phyloP scores from a whole-genome alignment of 2,888 invertebrate species.

The Ctenicera cuprea region DNA sequence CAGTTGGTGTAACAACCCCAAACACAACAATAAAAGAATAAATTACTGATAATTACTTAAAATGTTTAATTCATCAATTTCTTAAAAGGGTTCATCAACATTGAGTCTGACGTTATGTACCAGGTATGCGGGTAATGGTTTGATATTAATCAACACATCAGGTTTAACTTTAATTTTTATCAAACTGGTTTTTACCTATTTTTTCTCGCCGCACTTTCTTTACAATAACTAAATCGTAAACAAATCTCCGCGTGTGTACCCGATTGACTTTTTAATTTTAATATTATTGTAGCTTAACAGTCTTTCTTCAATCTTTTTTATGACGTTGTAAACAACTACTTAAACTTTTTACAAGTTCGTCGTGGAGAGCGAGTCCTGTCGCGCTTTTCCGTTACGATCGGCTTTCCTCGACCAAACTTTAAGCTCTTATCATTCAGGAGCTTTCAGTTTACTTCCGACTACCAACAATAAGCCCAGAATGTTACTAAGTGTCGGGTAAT shows the following conservation, averaged over 20 bases:
- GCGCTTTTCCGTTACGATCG: constrained; percentile 43
- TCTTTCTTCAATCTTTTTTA: constrained; percentile 28
- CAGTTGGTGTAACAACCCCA: background rate
- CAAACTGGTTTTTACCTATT: background rate
- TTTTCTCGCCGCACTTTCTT: background rate
- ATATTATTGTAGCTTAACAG: background rate
- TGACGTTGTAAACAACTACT: constrained; percentile 36
- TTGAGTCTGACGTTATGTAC: background rate
- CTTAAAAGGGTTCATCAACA: background rate
- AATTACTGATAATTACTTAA: too few relatives aligned
- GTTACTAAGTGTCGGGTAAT: constrained; percentile 16
- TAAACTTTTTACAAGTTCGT: constrained; percentile 26
- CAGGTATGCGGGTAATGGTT: background rate
- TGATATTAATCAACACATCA: background rate
- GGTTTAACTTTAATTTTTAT: background rate
- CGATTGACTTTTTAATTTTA: background rate
- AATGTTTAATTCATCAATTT: too few relatives aligned
- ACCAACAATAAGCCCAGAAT: constrained; percentile 43
- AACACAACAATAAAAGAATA: background rate
- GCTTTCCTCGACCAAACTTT: constrained; percentile 41
- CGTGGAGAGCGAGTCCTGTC: constrained; percentile 23
- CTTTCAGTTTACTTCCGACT: constrained; percentile 51
- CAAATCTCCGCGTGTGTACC: background rate
- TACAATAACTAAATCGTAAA: background rate
- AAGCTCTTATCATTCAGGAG: constrained; percentile 51